Base-by-base conservation (phyloP, 2,888 invertebrate genomes). In the Tachina grossa region DNA sequence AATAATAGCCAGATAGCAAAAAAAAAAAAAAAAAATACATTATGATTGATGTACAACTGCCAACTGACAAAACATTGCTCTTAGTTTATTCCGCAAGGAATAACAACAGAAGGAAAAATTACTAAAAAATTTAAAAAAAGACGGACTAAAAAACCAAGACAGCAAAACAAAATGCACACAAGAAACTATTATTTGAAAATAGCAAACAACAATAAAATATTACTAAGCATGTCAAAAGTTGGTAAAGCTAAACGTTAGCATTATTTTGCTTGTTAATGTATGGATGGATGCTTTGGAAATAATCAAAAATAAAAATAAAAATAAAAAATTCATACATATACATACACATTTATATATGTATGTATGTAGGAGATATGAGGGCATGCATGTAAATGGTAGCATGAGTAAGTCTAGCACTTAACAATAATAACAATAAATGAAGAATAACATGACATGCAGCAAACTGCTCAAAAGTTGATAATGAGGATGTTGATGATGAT, bases 1-100 rank as follows among this genome's bases (percentile, higher is more conserved):
- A 22, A 45, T 69, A 66, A 66, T 16, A 22, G 11, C 43, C 43
- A 59, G 9, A 65, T 11, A 47, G 6, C 16, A 59, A 71, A 69
- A 78, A 68, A 68, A 53, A 66, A 71, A 59, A n/a, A n/a, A n/a
- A n/a, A n/a, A 78, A 85, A 85, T 71, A 51, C 77, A 1, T 45
- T 72, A 87, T 87, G 86, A 87, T 87, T 87, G 87, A 87, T 87
- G 75, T 55, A 49, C 22, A 71, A 63, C 69, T 84, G 85, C 79
- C 87, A 83, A 61, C 82, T 87, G 80, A 77, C 77, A 83, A 76
- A 78, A 55, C 55, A 85, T 74, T 80, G 71, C 13, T 31, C 19
- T 53, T 53, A n/a, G 14, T 59, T 45, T 71, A 45, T 14, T 63
- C 39, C 61, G 19, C 49, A 11, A 79, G 13, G 41, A 19, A 68